Evolutionary conservation across 1,140 invertebrate genomes (phyloP).

Genomic region (Lerema accius): DNA sequence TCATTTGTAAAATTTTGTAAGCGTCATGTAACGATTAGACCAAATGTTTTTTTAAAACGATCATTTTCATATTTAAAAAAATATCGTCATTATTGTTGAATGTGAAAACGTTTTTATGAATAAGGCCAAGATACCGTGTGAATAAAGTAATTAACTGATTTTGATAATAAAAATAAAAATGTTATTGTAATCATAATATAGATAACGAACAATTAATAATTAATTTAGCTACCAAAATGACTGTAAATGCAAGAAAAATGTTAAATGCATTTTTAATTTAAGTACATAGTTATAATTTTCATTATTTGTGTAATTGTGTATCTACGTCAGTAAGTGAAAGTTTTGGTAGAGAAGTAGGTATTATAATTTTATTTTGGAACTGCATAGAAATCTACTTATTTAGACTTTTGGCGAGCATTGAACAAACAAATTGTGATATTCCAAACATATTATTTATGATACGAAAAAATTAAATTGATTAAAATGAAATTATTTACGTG

Average conservation of each 20-base stretch:
- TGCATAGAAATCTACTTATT: slow-evolving; percentile 29
- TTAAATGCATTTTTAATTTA: neutral
- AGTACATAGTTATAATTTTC: too few species aligned
- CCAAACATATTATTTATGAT: slow-evolving; percentile 64
- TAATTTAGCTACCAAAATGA: neutral
- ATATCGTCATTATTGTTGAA: too few species aligned
- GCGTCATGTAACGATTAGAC: too few species aligned
- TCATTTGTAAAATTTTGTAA: too few species aligned
- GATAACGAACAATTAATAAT: neutral
- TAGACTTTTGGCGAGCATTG: slow-evolving; percentile 44
- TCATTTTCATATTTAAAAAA: too few species aligned
- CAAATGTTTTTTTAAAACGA: too few species aligned
- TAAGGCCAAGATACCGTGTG: too few species aligned
- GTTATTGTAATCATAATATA: too few species aligned
- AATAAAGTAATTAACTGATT: too few species aligned
- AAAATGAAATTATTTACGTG: slow-evolving; percentile 9
- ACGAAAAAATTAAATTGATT: slow-evolving; percentile 46
- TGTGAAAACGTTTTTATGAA: too few species aligned
- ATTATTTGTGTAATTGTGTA: neutral
- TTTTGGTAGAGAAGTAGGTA: neutral
- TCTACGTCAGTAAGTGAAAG: neutral
- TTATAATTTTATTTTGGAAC: slow-evolving; percentile 25
- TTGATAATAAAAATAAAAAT: too few species aligned
- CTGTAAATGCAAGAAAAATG: neutral
- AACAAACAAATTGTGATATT: slow-evolving; percentile 63